Evolutionary conservation across 2,888 invertebrate genomes (phyloP), one percentile per base, ranked within the genome.

Genomic region (Steromphala cineraria): DNA sequence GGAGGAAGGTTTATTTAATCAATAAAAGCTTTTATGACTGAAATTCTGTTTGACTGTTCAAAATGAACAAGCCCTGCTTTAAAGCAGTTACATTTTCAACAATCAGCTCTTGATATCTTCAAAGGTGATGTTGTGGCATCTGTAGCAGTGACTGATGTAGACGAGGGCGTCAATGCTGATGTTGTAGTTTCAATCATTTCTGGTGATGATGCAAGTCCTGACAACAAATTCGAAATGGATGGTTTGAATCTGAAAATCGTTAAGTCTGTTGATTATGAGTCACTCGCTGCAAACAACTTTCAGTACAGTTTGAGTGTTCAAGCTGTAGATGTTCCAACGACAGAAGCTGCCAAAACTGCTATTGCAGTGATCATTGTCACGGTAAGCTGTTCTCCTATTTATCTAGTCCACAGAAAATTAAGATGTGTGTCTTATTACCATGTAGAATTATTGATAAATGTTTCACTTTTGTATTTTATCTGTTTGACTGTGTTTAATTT

Each of bases 161-260:
- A 76, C n/a, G 53, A 53, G 0, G 76, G 76, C 0, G n/a, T 19
- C 17, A 76, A 76, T 53, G 55, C 31, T 4, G 24, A 76, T 15
- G 19, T 76, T 13, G 76, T n/a, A 17, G 13, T 76, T n/a, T 55
- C 76, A 10, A 19, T 76, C 17, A 19, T 55, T 17, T 17, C 15
- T 55, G 76, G 76, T 8, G 76, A 76, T 28, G 76, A 76, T 31
- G 53, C 55, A 13, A 55, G 36, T n/a, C 55, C 76, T 1, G 36
- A 71, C n/a, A 36, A 71, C 36, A 76, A 76, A 40, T 76, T 53
- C 21, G n/a, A 24, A 24, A n/a, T 76, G n/a, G 36, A 55, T 55
- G 76, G 76, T n/a, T 31, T 76, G 28, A 36, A 76, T 5, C 28
- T 76, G 17, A 53, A 19, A 19, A 31, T 55, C 31, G 8, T n/a